phyloP scores from a whole-genome alignment of 1,140 invertebrate species.

The Druon quercuslanigerum region DNA sequence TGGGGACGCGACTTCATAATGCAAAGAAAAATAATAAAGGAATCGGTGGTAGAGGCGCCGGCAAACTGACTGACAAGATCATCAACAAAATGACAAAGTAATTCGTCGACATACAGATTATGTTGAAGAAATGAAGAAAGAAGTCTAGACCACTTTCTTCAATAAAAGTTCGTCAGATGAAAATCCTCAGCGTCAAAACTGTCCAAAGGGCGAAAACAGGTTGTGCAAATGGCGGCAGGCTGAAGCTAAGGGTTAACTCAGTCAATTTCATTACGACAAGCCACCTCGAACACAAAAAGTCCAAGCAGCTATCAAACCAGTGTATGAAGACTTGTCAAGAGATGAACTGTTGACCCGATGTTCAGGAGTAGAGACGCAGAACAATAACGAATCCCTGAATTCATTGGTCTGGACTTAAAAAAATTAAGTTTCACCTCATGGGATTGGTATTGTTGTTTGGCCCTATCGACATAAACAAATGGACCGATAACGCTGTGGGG shows the following conservation, averaged over 20 bases:
- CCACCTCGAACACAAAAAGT: slow-evolving; percentile 37
- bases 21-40: slow-evolving; percentile 23
- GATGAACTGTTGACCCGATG: slow-evolving; percentile 44
- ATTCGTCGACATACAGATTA: slow-evolving; percentile 32
- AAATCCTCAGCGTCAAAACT: slow-evolving; percentile 31
- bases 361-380: slow-evolving; percentile 40
- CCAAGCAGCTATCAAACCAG: slow-evolving; percentile 39
- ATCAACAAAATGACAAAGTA: slow-evolving; percentile 21
- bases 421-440: neutral
- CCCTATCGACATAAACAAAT: too few species aligned
- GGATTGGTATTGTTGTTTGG: too few species aligned
- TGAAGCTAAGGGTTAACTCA: slow-evolving; percentile 19
- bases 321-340: slow-evolving; percentile 47
- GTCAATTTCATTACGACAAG: slow-evolving; percentile 24
- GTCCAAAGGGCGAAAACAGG: slow-evolving; percentile 39
- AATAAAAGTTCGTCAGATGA: slow-evolving; percentile 27
- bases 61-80: slow-evolving; percentile 31
- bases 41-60: slow-evolving; percentile 14
- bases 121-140: slow-evolving; percentile 28
- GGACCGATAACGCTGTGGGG: too few species aligned
- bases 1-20: too few species aligned
- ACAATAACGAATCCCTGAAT: slow-evolving; percentile 36
- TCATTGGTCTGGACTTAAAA: slow-evolving; percentile 26
- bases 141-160: slow-evolving; percentile 30
- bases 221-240: slow-evolving; percentile 55